Conservation (phyloP, 2,113 vertebrate species). For the Centropristis striata region DNA sequence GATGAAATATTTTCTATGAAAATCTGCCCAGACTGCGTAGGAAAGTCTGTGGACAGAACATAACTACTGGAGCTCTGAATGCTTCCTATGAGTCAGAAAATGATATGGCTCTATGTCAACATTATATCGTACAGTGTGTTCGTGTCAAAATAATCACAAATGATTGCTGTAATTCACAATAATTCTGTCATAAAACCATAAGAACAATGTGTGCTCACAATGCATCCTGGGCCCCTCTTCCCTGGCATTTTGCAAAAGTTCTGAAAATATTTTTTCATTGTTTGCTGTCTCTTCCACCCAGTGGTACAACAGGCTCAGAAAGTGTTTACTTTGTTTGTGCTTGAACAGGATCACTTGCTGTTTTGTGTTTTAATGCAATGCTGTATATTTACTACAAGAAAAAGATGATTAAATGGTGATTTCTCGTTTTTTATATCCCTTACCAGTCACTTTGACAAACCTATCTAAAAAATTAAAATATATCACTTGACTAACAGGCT, state of each 20-base stretch:
- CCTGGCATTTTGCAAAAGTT: no score
- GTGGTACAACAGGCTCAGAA: no score
- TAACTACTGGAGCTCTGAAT: background rate
- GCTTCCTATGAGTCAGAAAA: background rate
- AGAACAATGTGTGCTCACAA: background rate
- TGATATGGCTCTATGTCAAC: background rate
- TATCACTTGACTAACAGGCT: no score
- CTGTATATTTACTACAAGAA: background rate
- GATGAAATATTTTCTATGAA: conserved; percentile 4
- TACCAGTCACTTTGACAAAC: no score
- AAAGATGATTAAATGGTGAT: no score
- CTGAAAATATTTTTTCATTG: no score
- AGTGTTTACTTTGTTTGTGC: background rate
- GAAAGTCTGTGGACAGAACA: background rate
- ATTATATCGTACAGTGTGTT: background rate
- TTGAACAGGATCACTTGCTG: background rate
- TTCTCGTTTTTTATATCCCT: no score
- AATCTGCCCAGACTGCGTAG: background rate
- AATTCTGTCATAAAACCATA: background rate
- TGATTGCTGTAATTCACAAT: background rate
- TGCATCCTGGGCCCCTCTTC: no score
- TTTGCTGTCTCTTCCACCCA: no score
- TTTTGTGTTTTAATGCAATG: background rate
- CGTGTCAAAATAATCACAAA: background rate
- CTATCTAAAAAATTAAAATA: no score